Percentiles rank a stretch among this genome's conserved stretches.
Conservation (phyloP, 2,113 vertebrate species). For the Xyliphius kryptos region DNA sequence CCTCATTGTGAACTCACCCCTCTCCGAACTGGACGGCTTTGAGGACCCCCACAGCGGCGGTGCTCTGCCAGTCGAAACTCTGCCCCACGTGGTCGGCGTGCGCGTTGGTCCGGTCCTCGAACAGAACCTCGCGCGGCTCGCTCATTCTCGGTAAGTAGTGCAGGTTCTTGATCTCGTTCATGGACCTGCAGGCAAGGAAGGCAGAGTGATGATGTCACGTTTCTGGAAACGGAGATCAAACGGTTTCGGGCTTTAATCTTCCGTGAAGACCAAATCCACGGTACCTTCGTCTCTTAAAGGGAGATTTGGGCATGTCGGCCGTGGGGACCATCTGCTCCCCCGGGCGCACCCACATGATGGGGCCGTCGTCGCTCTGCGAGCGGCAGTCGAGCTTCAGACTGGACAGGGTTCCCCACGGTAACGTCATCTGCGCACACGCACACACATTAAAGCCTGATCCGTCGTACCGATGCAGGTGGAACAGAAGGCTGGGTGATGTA, state of each 20-base stretch:
- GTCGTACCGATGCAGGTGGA: not conserved
- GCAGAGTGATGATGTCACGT: no score
- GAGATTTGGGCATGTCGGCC: conserved; percentile 96
- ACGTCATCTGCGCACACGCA: conserved; percentile 74
- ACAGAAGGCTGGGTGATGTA: not conserved
- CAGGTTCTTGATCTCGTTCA: conserved; percentile 96
- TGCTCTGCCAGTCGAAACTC: conserved; percentile 98
- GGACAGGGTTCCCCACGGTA: conserved; percentile 93
- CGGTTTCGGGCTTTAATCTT: no score
- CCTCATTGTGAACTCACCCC: conserved; percentile 65
- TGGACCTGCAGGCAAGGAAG: conserved; percentile 67
- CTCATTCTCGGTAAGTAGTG: conserved; percentile 94
- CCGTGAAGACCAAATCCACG: not conserved
- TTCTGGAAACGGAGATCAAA: no score
- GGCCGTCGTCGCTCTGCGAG: conserved; percentile 93
- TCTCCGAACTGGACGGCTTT: conserved; percentile 96
- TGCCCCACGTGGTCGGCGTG: conserved; percentile 96
- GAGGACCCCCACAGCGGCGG: conserved; percentile 91
- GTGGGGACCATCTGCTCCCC: conserved; percentile 98
- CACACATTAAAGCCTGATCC: not conserved
- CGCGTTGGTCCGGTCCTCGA: conserved; percentile 91
- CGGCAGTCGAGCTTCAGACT: conserved; percentile 88
- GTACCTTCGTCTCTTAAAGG: conserved; percentile 93
- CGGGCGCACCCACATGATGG: conserved; percentile 97
- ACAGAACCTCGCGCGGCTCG: conserved; percentile 92